phyloP scores from a whole-genome alignment of 2,888 invertebrate genomes.

The Desoria tigrina region DNA sequence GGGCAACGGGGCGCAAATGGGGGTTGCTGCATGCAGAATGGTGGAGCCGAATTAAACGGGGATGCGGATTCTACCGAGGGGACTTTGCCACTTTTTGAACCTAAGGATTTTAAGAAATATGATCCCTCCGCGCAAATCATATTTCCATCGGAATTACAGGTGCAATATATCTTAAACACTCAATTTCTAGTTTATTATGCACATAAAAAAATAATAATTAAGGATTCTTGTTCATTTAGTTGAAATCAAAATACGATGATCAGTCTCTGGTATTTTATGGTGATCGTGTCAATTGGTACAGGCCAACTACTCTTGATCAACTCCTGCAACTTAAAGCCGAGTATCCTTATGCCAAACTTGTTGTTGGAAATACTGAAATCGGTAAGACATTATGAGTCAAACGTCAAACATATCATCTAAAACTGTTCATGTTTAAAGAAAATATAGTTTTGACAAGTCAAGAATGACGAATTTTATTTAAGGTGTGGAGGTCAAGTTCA shows the following conservation, averaged over 20 bases:
- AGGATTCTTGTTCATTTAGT: conserved; percentile 17
- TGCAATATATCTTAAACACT: not conserved
- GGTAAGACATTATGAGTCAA: no score
- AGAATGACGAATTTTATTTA: conserved; percentile 35
- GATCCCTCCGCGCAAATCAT: conserved; percentile 85
- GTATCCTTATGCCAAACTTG: conserved; percentile 71
- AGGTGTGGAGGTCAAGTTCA: conserved; percentile 88
- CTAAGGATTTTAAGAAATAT: conserved; percentile 69
- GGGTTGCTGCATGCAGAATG: conserved; percentile 48
- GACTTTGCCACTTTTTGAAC: conserved; percentile 60
- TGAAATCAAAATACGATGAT: conserved; percentile 40
- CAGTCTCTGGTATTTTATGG: conserved; percentile 36
- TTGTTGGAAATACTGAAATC: conserved; percentile 87
- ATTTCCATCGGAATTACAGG: conserved; percentile 74
- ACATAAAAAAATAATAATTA: not conserved
- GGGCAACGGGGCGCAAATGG: conserved; percentile 21
- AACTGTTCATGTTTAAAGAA: no score
- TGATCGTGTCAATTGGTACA: conserved; percentile 67
- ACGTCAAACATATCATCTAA: no score
- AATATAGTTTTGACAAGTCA: no score
- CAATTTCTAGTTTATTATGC: not conserved
- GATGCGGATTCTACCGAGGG: conserved; percentile 38
- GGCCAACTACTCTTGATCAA: conserved; percentile 69
- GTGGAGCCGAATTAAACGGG: conserved; percentile 46
- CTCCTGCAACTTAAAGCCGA: conserved; percentile 66